phyloP scores from a whole-genome alignment of 1,140 invertebrate genomes.

The Diorhabda sublineata region DNA sequence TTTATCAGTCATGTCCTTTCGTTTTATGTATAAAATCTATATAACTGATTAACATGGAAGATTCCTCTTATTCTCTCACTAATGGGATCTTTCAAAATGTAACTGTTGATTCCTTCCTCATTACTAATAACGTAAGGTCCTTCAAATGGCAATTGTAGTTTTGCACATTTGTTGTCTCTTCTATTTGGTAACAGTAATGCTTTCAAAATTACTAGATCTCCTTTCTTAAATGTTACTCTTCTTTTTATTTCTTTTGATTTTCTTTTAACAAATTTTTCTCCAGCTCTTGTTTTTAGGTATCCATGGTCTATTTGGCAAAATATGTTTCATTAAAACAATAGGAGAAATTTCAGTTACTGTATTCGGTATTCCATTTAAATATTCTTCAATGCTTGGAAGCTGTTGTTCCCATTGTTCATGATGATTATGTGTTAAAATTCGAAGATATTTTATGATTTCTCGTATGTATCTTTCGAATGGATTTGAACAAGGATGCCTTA shows the following conservation, averaged over 20 bases:
- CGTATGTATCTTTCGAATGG: constrained; percentile 8
- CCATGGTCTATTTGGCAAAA: constrained; percentile 3
- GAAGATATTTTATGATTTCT: constrained; percentile 12
- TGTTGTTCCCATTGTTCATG: constrained; percentile 3
- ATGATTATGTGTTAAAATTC: constrained; percentile 3
- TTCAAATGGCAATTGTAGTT: constrained; percentile 6
- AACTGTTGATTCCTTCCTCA: neutral
- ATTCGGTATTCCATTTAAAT: constrained; percentile 6
- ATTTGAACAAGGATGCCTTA: constrained; percentile 9
- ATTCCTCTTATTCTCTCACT: no score
- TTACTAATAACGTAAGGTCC: neutral
- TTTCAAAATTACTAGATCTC: constrained; percentile 8
- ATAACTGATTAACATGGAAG: no score
- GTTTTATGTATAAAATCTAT: no score
- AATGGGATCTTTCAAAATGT: neutral
- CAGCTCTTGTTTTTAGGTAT: neutral
- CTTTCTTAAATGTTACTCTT: constrained; percentile 5
- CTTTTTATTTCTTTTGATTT: neutral
- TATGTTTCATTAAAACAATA: neutral
- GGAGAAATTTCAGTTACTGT: constrained; percentile 7
- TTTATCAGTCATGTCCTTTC: no score
- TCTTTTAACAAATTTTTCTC: no score
- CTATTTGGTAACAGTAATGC: constrained; percentile 1
- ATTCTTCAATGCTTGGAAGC: neutral
- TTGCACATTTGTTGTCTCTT: constrained; percentile 7